Percentiles rank a stretch among this genome's conserved stretches.
These are phyloP conservation scores for Helicoverpa zea DNA, from an alignment of 1,140 invertebrate genomes.

Conservation along the genomic window DNA sequence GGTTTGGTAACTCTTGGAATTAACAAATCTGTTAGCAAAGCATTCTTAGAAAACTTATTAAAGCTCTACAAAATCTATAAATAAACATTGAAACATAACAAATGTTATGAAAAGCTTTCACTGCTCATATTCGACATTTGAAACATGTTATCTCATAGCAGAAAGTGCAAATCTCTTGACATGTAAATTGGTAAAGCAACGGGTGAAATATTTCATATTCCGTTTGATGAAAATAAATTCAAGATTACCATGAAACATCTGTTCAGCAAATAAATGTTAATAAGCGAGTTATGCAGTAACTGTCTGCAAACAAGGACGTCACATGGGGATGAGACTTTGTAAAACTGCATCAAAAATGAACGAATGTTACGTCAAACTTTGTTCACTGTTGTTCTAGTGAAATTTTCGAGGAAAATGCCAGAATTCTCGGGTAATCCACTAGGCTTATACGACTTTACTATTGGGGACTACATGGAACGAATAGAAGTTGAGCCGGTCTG, in stretches of 20 bases:
- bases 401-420: background rate
- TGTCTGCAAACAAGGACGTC: background rate
- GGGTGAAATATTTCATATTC: background rate
- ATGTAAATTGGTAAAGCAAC: background rate
- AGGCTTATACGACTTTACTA: conserved; percentile 32
- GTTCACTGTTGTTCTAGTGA: background rate
- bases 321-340: conserved; percentile 11
- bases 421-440: conserved; percentile 6
- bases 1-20: too few species aligned
- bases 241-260: background rate
- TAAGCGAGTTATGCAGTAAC: conserved; percentile 1
- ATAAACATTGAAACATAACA: background rate
- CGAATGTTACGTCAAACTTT: conserved; percentile 23
- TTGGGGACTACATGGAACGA: conserved; percentile 9
- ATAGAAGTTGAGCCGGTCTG: background rate
- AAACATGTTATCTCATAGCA: background rate
- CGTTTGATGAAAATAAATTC: background rate
- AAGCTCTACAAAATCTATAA: background rate
- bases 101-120: conserved; percentile 9
- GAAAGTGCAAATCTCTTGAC: background rate
- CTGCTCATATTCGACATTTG: background rate
- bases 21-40: background rate
- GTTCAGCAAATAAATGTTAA: background rate
- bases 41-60: background rate
- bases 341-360: conserved; percentile 10